Evolutionary conservation across 2,113 vertebrate species (phyloP), one percentile per base, ranked within the genome.

Genomic region (Columbina picui): DNA sequence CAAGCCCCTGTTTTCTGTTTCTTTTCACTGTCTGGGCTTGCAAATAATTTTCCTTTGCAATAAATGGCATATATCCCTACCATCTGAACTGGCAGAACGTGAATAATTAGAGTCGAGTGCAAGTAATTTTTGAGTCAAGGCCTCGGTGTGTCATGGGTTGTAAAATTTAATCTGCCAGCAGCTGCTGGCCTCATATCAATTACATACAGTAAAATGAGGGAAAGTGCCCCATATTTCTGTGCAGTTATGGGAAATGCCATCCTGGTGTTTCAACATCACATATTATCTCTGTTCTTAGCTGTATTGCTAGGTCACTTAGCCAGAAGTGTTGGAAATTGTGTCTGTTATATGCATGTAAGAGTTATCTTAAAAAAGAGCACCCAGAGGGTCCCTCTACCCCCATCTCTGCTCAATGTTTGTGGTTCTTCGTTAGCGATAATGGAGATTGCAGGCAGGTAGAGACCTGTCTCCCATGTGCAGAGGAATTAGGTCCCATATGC

Each of bases 91-190:
- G 91, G 67, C 36, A 61, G 83, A 27, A 89, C 0, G n/a, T 75
- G 93, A 90, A 50, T 80, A 92, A 94, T 88, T 95, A 93, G 73
- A 96, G 70, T 11, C 3, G 39, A 92, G 59, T 4, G 38, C 57
- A 17, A 95, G 95, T 84, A 67, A 90, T 78, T 77, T 68, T 78
- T 71, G 69, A 96, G 61, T 90, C 68, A 8, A 97, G 89, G 41
- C 78, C 86, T 95, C 23, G 76, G 78, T 61, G 50, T 95, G 89
- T 75, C 89, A 71, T 27, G 85, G 79, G 77, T 90, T 94, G 93
- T 87, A 70, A 95, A 97, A 95, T 78, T 81, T 53, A 79, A 96
- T 90, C 70, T 96, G 67, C 90, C 41, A 80, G 91, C 94, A 95
- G 89, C 84, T 96, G 91, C 94, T 73, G 87, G 81, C 65, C 83